Percentiles rank a stretch among this genome's conserved stretches.
These are phyloP conservation scores for Emmelina monodactyla DNA, from an alignment of 2,888 invertebrate species.

Conservation along the genomic window DNA sequence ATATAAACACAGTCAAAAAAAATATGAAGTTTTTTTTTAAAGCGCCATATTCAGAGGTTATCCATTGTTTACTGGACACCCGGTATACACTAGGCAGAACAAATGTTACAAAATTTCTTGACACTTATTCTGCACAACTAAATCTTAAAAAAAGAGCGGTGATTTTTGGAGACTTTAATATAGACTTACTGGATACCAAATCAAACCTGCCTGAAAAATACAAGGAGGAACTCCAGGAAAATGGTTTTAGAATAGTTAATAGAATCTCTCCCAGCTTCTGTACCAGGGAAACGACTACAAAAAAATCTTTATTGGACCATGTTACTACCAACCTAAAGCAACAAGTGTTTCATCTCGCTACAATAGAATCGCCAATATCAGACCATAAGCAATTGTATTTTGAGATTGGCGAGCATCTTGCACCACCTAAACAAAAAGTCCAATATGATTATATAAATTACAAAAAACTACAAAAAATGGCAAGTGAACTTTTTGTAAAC, in stretches of 20 bases:
- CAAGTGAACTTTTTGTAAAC: no score
- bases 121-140: neutral
- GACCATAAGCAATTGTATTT: constrained; percentile 3
- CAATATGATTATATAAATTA: constrained; percentile 2
- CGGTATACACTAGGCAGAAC: constrained; percentile 3
- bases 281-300: constrained; percentile 4
- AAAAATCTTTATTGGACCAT: constrained; percentile 4
- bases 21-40: no score
- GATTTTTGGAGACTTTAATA: no score
- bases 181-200: neutral
- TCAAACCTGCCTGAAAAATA: neutral
- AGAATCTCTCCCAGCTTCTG: constrained; percentile 3
- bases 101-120: neutral
- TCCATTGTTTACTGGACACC: no score
- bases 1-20: no score
- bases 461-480: neutral
- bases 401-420: neutral
- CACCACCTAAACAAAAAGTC: neutral
- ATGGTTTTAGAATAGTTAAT: constrained; percentile 4
- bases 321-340: constrained; percentile 4
- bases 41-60: no score
- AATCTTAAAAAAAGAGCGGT: neutral
- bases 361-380: constrained; percentile 5
- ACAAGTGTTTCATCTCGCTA: constrained; percentile 4
- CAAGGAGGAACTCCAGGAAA: neutral